Conservation (phyloP, 2,113 vertebrate genomes). For the Notothenia rossii region DNA sequence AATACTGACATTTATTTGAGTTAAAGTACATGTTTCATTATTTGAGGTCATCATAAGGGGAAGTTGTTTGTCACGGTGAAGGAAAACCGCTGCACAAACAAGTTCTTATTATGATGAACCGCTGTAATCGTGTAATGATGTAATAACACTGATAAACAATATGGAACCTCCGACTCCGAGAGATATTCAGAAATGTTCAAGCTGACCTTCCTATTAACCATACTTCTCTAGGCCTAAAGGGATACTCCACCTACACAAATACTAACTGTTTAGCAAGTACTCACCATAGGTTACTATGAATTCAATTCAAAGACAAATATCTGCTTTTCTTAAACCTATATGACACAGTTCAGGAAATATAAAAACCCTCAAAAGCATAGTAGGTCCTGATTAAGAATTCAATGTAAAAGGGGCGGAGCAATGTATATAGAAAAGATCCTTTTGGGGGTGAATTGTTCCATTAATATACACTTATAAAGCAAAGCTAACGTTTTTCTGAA, state of each 20-base stretch:
- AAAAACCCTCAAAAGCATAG: no score
- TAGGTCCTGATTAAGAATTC: no score
- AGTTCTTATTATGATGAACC: constrained; percentile 10
- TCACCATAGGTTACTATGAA: no score
- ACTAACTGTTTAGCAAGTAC: no score
- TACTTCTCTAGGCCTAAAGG: not conserved
- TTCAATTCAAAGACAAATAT: no score
- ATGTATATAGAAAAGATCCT: no score
- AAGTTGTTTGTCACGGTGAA: not conserved
- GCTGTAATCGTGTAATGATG: not conserved
- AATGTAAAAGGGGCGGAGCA: no score
- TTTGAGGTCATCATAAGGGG: not conserved
- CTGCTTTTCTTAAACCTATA: no score
- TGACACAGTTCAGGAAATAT: no score
- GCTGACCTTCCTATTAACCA: constrained; percentile 2
- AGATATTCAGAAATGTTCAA: not conserved
- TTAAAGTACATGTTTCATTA: not conserved
- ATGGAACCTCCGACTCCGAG: not conserved
- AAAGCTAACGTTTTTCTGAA: not conserved
- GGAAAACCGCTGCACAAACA: not conserved
- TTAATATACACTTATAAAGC: not conserved
- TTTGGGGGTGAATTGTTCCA: no score
- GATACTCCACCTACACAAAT: no score
- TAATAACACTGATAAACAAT: constrained; percentile 14
- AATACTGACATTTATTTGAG: not conserved